Evolutionary conservation across 2,113 vertebrate species (phyloP), one percentile per base, ranked within the genome.

Genomic region (Pipra filicauda): DNA sequence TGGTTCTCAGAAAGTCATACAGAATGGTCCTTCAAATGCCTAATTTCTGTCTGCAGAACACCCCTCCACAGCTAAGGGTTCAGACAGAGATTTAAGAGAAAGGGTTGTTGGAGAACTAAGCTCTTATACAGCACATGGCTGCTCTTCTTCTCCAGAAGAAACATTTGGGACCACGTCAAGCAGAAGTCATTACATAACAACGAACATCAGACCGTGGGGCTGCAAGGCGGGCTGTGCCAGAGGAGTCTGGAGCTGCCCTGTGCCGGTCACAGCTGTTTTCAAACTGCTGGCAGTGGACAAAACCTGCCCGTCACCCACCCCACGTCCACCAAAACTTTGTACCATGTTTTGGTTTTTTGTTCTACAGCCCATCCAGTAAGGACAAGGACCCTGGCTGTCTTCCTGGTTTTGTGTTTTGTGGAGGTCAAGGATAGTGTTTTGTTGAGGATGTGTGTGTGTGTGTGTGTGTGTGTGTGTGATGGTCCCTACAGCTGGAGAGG

Each of bases 281-380:
- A 33, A 87, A 48, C 8, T 48, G 18, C 20, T 44, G 3, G 15
- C 6, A 21, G 35, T 0, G 1, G 31, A 54, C 8, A 73, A 73
- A 69, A 6, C 0, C 16, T n/a, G 46, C 30, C 19, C 2, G 0
- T 18, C 1, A 1, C 35, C 12, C 21, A 41, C 9, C 6, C 8
- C 24, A 6, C 1, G 3, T 6, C 33, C 16, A 30, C 9, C 4
- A 19, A 31, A 64, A 76, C 22, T 71, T 24, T 21, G 27, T 72
- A 51, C 8, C 12, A 1, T 35, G 27, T 58, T 49, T 49, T 24
- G 9, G 0, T 12, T 70, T 28, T 43, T 52, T 48, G 8, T 30
- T 49, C 37, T 66, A 39, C 26, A 54, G 6, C 6, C 20, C 27
- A 41, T 22, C 15, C 37, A 41, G 9, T 10, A 65, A 71, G 41